phyloP scores from a whole-genome alignment of 2,113 vertebrate species.

The Odobenus rosmarus region DNA sequence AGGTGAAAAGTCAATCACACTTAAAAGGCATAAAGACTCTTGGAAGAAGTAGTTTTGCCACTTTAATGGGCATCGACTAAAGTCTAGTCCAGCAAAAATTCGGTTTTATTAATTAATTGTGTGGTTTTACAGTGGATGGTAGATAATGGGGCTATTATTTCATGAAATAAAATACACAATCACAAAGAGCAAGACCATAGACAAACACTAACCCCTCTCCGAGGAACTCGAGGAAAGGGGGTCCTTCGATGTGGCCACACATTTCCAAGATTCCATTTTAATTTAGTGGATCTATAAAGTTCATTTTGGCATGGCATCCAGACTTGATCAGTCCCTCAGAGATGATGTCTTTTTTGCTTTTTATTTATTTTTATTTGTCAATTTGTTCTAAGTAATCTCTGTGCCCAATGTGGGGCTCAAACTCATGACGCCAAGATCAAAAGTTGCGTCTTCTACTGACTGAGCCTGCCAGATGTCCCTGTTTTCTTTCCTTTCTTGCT shows the following conservation, averaged over 20 bases:
- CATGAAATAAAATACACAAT: conserved; percentile 17
- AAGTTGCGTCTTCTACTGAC: neutral
- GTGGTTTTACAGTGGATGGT: conserved; percentile 21
- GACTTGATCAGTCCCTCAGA: neutral
- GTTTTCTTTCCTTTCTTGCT: neutral
- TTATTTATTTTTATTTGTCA: neutral
- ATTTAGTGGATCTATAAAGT: neutral
- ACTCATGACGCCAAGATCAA: neutral
- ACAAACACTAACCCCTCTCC: neutral
- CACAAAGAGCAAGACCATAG: neutral
- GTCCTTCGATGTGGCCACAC: rapidly evolving
- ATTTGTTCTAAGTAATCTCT: neutral
- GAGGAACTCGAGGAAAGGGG: neutral
- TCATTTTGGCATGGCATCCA: neutral
- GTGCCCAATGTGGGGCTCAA: neutral
- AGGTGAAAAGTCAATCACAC: conserved; percentile 54
- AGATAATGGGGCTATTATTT: conserved; percentile 14
- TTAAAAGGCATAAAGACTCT: conserved; percentile 64
- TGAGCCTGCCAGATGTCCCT: neutral
- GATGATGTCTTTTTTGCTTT: neutral
- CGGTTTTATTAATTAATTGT: conserved; percentile 73
- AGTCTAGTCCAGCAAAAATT: conserved; percentile 59
- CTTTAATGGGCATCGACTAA: conserved; percentile 53
- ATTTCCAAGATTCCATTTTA: neutral
- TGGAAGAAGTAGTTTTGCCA: conserved; percentile 38